Evolutionary conservation across 2,888 invertebrate species (phyloP).

Genomic region (Perizoma affinitatum): DNA sequence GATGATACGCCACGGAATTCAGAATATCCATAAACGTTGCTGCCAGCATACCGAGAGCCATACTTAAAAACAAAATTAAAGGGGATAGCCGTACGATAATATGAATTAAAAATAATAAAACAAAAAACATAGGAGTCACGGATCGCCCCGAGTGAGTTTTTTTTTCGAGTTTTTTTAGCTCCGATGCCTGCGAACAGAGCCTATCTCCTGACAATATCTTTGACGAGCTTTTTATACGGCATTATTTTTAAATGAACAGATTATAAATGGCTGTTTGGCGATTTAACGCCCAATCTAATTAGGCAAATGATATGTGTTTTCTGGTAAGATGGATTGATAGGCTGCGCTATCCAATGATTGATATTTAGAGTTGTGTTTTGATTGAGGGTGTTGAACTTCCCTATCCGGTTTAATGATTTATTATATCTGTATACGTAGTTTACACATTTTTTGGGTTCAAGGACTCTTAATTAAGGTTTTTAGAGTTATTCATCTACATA

Average conservation of each 20-base stretch:
- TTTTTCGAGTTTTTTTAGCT: conserved; percentile 70
- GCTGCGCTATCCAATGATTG: conserved; percentile 67
- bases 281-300: conserved; percentile 85
- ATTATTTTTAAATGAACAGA: conserved; percentile 84
- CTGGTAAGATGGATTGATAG: conserved; percentile 61
- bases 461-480: not conserved
- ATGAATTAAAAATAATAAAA: conserved; percentile 84
- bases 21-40: conserved; percentile 82
- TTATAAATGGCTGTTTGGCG: conserved; percentile 83
- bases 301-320: conserved; percentile 84
- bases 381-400: conserved; percentile 34
- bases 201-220: conserved; percentile 83
- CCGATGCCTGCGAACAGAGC: conserved; percentile 78
- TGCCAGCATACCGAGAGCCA: conserved; percentile 81
- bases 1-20: conserved; percentile 78
- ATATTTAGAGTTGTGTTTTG: conserved; percentile 55
- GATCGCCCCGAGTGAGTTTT: conserved; percentile 82
- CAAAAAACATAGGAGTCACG: conserved; percentile 82
- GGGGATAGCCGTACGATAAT: conserved; percentile 84
- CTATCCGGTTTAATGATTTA: conserved; percentile 11
- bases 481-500: too few relatives aligned
- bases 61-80: conserved; percentile 85
- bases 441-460: not conserved
- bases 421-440: conserved; percentile 3
- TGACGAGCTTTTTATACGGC: conserved; percentile 82